Evolutionary conservation across 2,797 vertebrate genomes (phyloP), one percentile per base, ranked within the genome.

Genomic region (Gastrophryne carolinensis): DNA sequence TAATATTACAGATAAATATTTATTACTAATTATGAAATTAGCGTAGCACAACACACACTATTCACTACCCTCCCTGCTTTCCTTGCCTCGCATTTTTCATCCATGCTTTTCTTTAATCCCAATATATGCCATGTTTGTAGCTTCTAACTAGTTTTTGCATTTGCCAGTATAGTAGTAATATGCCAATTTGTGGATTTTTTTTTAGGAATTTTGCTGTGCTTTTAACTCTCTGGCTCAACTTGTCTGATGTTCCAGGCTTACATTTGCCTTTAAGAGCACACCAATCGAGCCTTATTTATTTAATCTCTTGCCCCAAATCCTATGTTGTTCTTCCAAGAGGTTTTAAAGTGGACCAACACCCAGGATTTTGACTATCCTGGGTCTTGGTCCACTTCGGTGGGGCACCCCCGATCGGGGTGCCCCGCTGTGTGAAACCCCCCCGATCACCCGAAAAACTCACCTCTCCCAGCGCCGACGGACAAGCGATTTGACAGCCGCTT

Each of bases 171-270:
- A 49, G 39, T 15, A 15, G 13, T 34, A 19, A 63, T 53, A 23
- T 47, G 24, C 50, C 63, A 47, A 9, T 24, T 27, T 11, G 32
- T 34, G 13, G 10, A 49, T 74, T 57, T 8, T 26, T 58, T 57
- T 35, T 13, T 32, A 65, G 29, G n/a, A 17, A 37, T 24, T 47
- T 66, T 75, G 30, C 30, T 39, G 60, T 56, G 58, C 39, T 56
- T 50, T 27, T 15, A 52, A 74, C 9, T 56, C 26, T 56, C 35
- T 56, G 13, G 52, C 13, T 53, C 61, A 57, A 41, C 34, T 41
- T 23, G 17, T 62, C 12, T 32, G 5, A 52, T 56, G 27, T 29
- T 23, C 30, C 44, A 54, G 65, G 50, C 32, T 41, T 35, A 57
- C 34, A 29, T 44, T 57, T 44, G 34, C 23, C 52, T 57, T 69